A percentile compares a stretch with the other conserved stretches of the same genome.
Evolutionary conservation across 2,888 invertebrate genomes (phyloP).

Genomic region (Nephrotoma guestfalica): DNA sequence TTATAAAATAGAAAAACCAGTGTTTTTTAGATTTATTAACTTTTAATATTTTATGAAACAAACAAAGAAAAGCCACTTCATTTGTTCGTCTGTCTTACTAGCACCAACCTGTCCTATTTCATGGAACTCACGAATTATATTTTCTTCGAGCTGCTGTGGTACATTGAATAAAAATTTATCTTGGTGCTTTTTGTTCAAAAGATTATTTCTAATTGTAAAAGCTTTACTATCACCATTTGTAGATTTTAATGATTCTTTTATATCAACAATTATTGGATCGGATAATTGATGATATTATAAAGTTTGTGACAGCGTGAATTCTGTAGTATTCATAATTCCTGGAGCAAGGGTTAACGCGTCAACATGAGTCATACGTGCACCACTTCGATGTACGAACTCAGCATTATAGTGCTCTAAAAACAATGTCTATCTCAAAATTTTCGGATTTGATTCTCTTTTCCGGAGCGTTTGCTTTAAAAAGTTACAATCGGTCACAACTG

Average conservation of each 20-base stretch:
- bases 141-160: neutral
- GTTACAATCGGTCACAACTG: no score
- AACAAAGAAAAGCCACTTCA: no score
- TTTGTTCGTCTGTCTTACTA: no score
- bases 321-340: neutral
- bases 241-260: neutral
- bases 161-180: neutral
- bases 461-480: no score
- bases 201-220: neutral
- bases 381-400: neutral
- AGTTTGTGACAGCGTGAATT: no score
- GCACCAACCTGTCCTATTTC: neutral
- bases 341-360: neutral
- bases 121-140: neutral
- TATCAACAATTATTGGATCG: no score
- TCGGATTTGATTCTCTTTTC: no score
- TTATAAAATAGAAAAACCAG: no score
- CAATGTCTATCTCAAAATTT: no score
- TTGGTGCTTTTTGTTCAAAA: neutral
- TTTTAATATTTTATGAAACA: no score
- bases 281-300: neutral
- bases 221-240: no score
- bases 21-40: no score
- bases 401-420: neutral
- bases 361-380: neutral